Base-by-base conservation (phyloP, 2,888 invertebrate genomes). In the Polyommatus iphigenia region DNA sequence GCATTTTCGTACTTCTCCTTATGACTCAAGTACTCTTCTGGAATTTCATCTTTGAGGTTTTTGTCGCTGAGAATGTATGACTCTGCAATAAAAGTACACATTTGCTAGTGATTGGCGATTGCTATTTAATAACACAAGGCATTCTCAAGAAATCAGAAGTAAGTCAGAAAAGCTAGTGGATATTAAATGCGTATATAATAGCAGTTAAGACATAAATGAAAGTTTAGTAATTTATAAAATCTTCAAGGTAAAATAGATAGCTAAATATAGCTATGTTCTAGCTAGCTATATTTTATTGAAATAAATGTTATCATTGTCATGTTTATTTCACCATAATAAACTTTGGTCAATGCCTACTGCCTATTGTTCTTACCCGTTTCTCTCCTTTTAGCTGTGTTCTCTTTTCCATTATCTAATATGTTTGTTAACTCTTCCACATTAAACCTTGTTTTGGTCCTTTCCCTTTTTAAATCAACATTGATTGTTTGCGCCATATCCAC, bases 1-100 rank as follows among this genome's bases (percentile, higher is more conserved):
- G 96, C 95, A 84, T 97, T 95, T 85, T 97, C 97, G 87, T 98
- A 98, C 81, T 96, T 95, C 83, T 98, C 97, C 84, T 97, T 97
- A 85, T 98, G 97, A 79, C 97, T 97, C 80, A 97, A 91, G 86
- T 97, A 98, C 79, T 96, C 97, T 50, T 95, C 94, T 0, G 97
- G 97, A 0, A 96, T 86, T 41, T 94, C 90, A 81, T 96, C 96
- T 80, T 92, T 87, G 36, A 97, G 88, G 6, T 95, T 95, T 7
- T 96, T 96, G 85, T 97, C 91, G 29, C 92, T 93, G 2, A 92
- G 82, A 3, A 89, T 84, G 8, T 29, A 46, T 15, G 50, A 20
- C 54, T 75, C 75, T 75, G 54, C 18, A 75, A 75, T 15, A 67
- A 67, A 67, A 24, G 62, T 20, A 8, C 20, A n/a, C 15, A 59